Percentiles rank a stretch among this genome's conserved stretches.
phyloP scores from a whole-genome alignment of 2,888 invertebrate species.

The Melanostoma scalare region DNA sequence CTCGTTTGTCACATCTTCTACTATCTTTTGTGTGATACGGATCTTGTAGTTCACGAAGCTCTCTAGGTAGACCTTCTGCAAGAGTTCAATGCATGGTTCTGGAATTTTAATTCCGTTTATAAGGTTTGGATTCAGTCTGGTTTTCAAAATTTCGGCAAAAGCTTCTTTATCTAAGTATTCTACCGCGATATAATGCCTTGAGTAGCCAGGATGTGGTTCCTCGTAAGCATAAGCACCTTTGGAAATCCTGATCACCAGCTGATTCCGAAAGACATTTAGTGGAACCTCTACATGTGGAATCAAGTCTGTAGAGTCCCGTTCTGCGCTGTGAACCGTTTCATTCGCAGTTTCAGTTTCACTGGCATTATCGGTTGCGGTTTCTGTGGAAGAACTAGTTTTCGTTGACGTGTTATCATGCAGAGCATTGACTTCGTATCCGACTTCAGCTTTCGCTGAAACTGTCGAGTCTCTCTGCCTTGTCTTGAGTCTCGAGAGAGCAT shows the following conservation, averaged over 20 bases:
- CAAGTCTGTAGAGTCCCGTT: conserved; percentile 66
- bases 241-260: no score
- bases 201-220: conserved; percentile 39
- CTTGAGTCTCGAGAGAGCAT: neutral
- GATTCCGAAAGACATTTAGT: no score
- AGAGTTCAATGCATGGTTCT: neutral
- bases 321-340: conserved; percentile 59
- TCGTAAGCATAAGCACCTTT: neutral
- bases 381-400: neutral
- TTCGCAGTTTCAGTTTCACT: neutral
- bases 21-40: no score
- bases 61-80: conserved; percentile 22
- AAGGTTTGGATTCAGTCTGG: no score
- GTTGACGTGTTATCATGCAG: no score
- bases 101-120: no score
- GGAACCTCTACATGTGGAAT: conserved; percentile 48
- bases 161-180: no score
- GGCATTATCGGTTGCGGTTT: neutral
- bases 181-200: conserved; percentile 27
- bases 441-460: neutral
- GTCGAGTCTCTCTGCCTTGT: neutral
- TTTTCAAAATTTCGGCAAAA: no score
- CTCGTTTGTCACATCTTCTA: no score
- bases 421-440: no score
- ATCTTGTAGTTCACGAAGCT: conserved; percentile 46